phyloP scores from a whole-genome alignment of 2,113 vertebrate genomes.

The Bujurquina vittata region DNA sequence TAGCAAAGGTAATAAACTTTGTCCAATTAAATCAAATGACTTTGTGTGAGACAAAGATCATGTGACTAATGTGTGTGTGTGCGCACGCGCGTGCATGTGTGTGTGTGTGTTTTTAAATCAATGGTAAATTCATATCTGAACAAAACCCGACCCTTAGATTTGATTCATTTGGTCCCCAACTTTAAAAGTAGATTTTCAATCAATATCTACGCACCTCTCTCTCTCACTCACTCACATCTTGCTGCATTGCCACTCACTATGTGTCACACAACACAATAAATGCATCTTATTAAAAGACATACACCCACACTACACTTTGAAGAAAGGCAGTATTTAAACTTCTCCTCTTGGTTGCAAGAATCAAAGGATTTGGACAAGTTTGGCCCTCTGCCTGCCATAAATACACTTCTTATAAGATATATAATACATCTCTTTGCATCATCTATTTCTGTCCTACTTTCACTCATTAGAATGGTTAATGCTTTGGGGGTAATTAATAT shows the following conservation, averaged over 20 bases:
- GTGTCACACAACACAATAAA: slow-evolving; percentile 25
- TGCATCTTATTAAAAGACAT: slow-evolving; percentile 26
- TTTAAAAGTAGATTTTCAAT: not conserved
- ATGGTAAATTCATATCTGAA: not conserved
- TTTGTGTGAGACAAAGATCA: slow-evolving; percentile 15
- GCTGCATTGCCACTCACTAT: not conserved
- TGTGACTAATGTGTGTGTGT: not conserved
- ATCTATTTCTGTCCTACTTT: slow-evolving; percentile 10
- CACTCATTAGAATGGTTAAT: slow-evolving; percentile 21
- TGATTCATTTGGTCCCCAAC: not conserved
- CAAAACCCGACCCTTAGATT: slow-evolving; percentile 27
- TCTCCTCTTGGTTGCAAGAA: slow-evolving; percentile 53
- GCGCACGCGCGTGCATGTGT: too few species aligned
- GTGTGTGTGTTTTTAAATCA: not conserved
- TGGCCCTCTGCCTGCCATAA: slow-evolving; percentile 8
- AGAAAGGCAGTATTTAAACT: slow-evolving; percentile 47
- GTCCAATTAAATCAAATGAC: slow-evolving; percentile 19
- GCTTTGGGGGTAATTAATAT: slow-evolving; percentile 43
- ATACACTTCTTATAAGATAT: slow-evolving; percentile 13
- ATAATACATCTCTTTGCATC: slow-evolving; percentile 18
- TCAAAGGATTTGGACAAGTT: slow-evolving; percentile 34
- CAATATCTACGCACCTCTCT: slow-evolving; percentile 34
- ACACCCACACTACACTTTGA: slow-evolving; percentile 25
- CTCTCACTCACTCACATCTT: not conserved
- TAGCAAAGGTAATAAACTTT: not conserved